phyloP scores from a whole-genome alignment of 2,888 invertebrate genomes.

The Orthosia cruda region DNA sequence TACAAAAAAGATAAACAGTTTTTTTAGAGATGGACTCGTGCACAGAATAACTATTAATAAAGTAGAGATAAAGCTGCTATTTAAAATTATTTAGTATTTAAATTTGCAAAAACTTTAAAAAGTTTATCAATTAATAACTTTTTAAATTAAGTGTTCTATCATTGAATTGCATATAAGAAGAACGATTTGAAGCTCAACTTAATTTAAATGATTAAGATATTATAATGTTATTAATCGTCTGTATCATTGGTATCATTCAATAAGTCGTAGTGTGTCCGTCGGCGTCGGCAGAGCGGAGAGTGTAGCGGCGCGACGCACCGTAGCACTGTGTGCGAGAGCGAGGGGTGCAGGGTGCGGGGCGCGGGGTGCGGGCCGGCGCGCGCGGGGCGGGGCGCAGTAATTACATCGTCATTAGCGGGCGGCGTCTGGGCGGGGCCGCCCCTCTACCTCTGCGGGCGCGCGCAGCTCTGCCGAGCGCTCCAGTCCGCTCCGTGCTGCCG shows the following conservation, averaged over 20 bases:
- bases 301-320: slow-evolving; percentile 66
- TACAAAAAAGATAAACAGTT: background rate
- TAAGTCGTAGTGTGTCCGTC: slow-evolving; percentile 52
- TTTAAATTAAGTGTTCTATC: background rate
- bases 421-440: slow-evolving; percentile 87
- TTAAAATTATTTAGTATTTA: background rate
- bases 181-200: background rate
- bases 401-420: slow-evolving; percentile 85
- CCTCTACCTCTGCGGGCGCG: slow-evolving; percentile 84
- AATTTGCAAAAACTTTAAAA: background rate
- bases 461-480: slow-evolving; percentile 83
- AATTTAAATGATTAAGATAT: slow-evolving; percentile 3
- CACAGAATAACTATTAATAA: background rate
- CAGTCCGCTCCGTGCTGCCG: slow-evolving; percentile 91
- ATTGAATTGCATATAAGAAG: background rate
- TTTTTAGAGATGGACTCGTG: background rate
- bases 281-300: slow-evolving; percentile 57
- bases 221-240: background rate
- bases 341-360: slow-evolving; percentile 63
- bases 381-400: slow-evolving; percentile 81
- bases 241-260: slow-evolving; percentile 13
- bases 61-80: background rate
- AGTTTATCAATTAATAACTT: background rate
- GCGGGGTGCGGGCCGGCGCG: slow-evolving; percentile 59
- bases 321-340: slow-evolving; percentile 36